These are phyloP conservation scores for Clitarchus hookeri DNA, from an alignment of 2,888 invertebrate species.

Conservation along the genomic window DNA sequence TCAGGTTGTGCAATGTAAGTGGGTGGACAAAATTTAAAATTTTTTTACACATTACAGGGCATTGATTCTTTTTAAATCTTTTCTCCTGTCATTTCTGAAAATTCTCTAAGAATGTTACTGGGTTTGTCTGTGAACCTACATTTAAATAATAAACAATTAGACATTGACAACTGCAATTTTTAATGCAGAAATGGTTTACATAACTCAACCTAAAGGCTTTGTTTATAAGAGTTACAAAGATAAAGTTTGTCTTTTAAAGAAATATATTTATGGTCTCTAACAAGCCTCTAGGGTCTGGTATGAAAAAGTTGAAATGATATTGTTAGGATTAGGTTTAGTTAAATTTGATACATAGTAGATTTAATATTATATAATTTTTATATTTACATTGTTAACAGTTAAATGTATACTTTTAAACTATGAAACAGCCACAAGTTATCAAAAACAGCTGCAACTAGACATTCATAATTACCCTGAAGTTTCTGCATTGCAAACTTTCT, in stretches of 20 bases:
- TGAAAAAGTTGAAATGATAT: not conserved
- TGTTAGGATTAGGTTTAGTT: constrained; percentile 11
- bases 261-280: constrained; percentile 27
- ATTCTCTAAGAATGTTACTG: not conserved
- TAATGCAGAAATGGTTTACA: constrained; percentile 19
- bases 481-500: no score
- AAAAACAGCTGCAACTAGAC: no score
- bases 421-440: no score
- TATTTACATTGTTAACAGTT: no score
- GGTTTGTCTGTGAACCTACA: constrained; percentile 26
- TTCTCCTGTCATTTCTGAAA: no score
- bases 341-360: not conserved
- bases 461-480: no score
- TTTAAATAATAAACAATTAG: constrained; percentile 27
- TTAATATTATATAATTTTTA: no score
- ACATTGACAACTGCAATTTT: constrained; percentile 45
- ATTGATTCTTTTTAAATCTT: no score
- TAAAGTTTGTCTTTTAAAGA: constrained; percentile 27
- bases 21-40: constrained; percentile 46
- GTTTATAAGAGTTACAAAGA: not conserved
- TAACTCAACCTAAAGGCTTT: constrained; percentile 26
- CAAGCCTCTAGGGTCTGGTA: constrained; percentile 17
- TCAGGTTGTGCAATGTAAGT: constrained; percentile 44
- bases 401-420: no score
- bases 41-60: constrained; percentile 24